Base-by-base conservation (phyloP, 2,888 invertebrate genomes). In the Ctena decussata region DNA sequence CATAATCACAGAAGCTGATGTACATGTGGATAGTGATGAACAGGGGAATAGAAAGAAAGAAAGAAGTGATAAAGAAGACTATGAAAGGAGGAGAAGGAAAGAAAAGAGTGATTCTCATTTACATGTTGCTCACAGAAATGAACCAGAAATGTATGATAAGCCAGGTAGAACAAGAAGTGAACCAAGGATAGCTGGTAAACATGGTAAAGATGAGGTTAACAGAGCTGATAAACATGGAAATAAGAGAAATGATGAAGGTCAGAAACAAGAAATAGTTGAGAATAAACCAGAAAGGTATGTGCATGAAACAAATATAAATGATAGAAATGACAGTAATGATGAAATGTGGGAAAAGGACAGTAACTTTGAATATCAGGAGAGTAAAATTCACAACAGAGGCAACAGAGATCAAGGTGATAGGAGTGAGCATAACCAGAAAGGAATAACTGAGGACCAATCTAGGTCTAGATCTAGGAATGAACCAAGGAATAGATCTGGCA, bases 1-100 rank as follows among this genome's bases (percentile, higher is more conserved):
- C 2, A 76, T 88, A 24, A 76, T 88, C 8, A 88, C 87, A 0
- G 72, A 75, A 32, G 87, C 82, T n/a, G 79, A 80, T 27, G 81
- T 85, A 8, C 81, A 83, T 60, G 71, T 71, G 0, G 75, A 76
- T 18, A 35, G 24, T 1, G 84, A 87, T 41, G 87, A 84, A 27
- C 21, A 53, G 12, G 21, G 5, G 21, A 8, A n/a, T 11, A 53
- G 21, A 53, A n/a, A 53, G n/a, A 21, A 18, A n/a, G 53, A 53
- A 21, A n/a, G n/a, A n/a, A n/a, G n/a, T n/a, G n/a, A n/a, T n/a
- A n/a, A n/a, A n/a, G 65, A 65, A 5, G 65, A 65, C 1, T 65
- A 65, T 35, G 5, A 8, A 65, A 5, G 35, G 21, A 32, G 65
- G 21, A 65, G 65, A 65, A 32, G 65, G 18, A 65, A 65, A n/a